Base-by-base conservation (phyloP, 37 sponge, comb jelly and placozoan genomes). In the Axinella damicornis region DNA sequence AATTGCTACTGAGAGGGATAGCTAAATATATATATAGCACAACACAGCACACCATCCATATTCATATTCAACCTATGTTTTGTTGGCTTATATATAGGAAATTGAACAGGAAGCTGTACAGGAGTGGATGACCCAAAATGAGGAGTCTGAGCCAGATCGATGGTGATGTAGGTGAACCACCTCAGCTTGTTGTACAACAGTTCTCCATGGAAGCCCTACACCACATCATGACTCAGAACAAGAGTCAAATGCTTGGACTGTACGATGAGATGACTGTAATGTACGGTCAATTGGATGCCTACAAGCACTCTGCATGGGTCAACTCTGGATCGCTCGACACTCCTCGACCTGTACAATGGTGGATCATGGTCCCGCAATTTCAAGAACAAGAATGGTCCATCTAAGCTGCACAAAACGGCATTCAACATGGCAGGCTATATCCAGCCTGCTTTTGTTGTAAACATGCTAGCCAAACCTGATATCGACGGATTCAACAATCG, bases 381-480 rank as follows among this genome's bases (percentile, higher is more conserved):
- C 27, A 76, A 33, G 20, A 76, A 58, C 27, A 15, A 11, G 34
- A 53, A 72, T 21, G 46, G 40, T 24, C 2, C 73, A 21, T 32
- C 60, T 5, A 76, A 58, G 20, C 55, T 76, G 60, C 76, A 25
- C 16, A 33, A 59, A 2, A 76, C 76, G 34, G 58, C 76, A 14
- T 76, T 76, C 34, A 76, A 73, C 28, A 76, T 76, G 76, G 55
- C 36, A 34, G 76, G 76, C 1, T 76, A 57, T 57, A 76, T 76
- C 34, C 76, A 76, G 35, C 76, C 76, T 28, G 33, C 36, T 22
- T 58, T 76, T 34, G 22, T 76, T 5, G 21, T 76, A 13, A 31
- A 24, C 19, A 57, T 59, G 61, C 76, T 76, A 21, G 36, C 55
- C 19, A 57, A 2, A 1, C 2, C 2, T 20, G 76, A 76, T 32